Evolutionary conservation across 2,113 vertebrate species (phyloP), one percentile per base, ranked within the genome.

Genomic region (Solea senegalensis): DNA sequence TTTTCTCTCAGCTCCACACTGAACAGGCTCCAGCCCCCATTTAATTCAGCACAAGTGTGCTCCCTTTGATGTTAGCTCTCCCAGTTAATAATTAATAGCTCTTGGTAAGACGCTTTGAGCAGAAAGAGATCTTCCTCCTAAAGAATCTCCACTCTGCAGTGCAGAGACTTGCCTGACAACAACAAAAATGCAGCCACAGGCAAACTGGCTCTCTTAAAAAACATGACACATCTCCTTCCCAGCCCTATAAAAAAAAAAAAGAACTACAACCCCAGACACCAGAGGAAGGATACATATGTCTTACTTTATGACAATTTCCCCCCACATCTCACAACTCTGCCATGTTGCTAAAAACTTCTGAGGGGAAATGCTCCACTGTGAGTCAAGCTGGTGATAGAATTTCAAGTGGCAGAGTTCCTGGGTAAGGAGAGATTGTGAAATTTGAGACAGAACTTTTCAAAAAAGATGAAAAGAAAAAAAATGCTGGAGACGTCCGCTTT

Each of bases 31-130:
- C 81, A 80, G 74, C 84, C 72, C 77, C 64, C 83, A 65, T 88
- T 83, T 83, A 84, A 87, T 91, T 90, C 88, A 80, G 88, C 81
- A 73, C 76, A 79, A 80, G 87, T 82, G 82, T 66, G 81, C 74
- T 55, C 70, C n/a, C 91, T 95, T 94, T 94, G 93, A 95, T 91
- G 93, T 92, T 74, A 45, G 91, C 43, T 49, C 93, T 93, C 88
- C 89, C 85, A 41, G 89, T 90, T 91, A 92, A 94, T 91, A 91
- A 87, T 92, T 88, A 89, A 91, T 82, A 85, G 91, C 85, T 84
- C 68, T 87, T 72, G 67, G 89, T 91, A 88, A 93, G 91, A 92
- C 74, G 80, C 85, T 92, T 72, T 52, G 77, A 90, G 86, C 88
- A 88, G 85, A 91, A 86, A 90, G 86, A 82, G 71, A 86, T 80